Conservation (phyloP, 2,888 invertebrate genomes). For the Malachius bipustulatus region DNA sequence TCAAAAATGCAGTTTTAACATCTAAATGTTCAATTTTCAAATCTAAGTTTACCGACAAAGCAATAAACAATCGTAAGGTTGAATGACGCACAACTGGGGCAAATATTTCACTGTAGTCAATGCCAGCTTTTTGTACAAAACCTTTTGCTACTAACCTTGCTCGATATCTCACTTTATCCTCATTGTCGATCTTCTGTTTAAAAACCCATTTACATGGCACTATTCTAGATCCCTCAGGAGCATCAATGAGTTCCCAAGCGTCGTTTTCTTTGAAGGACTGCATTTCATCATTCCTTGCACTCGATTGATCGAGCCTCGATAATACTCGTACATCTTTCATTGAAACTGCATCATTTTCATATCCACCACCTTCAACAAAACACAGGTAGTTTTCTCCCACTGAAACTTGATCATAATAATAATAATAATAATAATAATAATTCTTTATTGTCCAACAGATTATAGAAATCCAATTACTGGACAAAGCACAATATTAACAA, state of each 20-base stretch:
- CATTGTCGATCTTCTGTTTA: too few species aligned
- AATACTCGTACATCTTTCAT: slow-evolving; percentile 15
- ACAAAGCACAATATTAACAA: too few species aligned
- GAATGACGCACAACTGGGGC: too few species aligned
- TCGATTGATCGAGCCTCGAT: slow-evolving; percentile 14
- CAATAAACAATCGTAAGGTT: slow-evolving; percentile 18
- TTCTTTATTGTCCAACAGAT: too few species aligned
- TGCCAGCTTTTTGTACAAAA: slow-evolving; percentile 10
- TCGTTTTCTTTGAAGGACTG: slow-evolving; percentile 16
- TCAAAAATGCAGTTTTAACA: slow-evolving; percentile 13
- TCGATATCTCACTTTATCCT: slow-evolving; percentile 9
- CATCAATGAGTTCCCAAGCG: slow-evolving; percentile 16
- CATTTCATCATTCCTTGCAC: slow-evolving; percentile 17
- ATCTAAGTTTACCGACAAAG: slow-evolving; percentile 14
- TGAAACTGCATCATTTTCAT: slow-evolving; percentile 13
- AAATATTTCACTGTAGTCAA: slow-evolving; percentile 14
- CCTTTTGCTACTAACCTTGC: slow-evolving; percentile 14
- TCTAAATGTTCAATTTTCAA: slow-evolving; percentile 13
- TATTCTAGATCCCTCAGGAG: slow-evolving; percentile 8
- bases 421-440: too few species aligned
- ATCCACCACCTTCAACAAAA: too few species aligned
- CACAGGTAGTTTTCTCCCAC: too few species aligned
- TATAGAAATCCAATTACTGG: too few species aligned
- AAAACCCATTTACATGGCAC: slow-evolving; percentile 15
- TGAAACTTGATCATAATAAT: too few species aligned